phyloP scores from a whole-genome alignment of 2,113 vertebrate species.

The Leptosomus discolor region DNA sequence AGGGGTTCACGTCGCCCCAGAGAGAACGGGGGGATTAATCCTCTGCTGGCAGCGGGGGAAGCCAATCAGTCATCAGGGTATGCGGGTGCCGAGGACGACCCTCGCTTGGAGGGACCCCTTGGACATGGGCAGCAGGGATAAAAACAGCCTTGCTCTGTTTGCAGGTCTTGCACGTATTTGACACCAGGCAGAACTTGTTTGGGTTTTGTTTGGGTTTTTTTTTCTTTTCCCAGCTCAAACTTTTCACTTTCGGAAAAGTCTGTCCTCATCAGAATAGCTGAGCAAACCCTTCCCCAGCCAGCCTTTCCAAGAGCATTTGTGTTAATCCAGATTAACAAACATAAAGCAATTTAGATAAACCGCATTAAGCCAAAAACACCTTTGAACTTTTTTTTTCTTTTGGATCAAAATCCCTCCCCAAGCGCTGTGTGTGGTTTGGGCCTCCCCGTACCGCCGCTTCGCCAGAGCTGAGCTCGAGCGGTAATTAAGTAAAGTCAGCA shows the following conservation, averaged over 20 bases:
- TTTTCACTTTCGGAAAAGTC: neutral
- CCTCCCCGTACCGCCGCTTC: neutral
- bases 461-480: rapidly evolving
- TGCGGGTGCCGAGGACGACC: rapidly evolving
- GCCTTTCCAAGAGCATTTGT: slow-evolving; percentile 27
- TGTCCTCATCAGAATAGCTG: neutral
- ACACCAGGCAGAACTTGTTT: neutral
- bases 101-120: neutral
- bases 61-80: neutral
- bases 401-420: neutral
- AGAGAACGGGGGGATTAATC: neutral
- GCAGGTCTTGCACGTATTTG: neutral
- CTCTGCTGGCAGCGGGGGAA: rapidly evolving
- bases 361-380: slow-evolving; percentile 34
- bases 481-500: neutral
- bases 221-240: neutral
- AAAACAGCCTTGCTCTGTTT: neutral
- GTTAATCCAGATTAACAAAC: slow-evolving; percentile 63
- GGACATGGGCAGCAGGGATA: neutral
- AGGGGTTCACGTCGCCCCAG: neutral
- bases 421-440: slow-evolving; percentile 46
- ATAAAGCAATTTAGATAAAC: slow-evolving; percentile 65
- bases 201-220: too few species aligned
- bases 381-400: slow-evolving; percentile 43
- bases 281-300: slow-evolving; percentile 15